Conservation (phyloP, 2,113 vertebrate species). For the Piprites chloris region DNA sequence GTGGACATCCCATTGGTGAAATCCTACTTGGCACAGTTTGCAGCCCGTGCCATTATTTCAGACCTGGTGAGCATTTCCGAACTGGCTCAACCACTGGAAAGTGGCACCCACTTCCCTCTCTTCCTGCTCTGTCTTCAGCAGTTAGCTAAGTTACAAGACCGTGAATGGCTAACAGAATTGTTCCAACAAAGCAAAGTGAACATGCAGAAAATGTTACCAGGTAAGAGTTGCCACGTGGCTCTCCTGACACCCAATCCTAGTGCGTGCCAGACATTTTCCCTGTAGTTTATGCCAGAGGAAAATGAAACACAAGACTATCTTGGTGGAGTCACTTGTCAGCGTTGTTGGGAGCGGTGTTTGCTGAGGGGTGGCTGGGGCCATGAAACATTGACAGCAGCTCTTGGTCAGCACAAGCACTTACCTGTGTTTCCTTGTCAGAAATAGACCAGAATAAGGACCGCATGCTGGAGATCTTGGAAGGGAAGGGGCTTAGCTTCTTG, state of each 20-base stretch:
- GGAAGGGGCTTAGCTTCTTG: constrained; percentile 96
- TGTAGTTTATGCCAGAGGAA: not conserved
- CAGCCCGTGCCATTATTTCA: constrained; percentile 91
- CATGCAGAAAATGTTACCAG: constrained; percentile 99
- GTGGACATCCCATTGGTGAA: constrained; percentile 95
- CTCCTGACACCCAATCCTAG: not conserved
- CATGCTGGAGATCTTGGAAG: constrained; percentile 98
- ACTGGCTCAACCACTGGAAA: constrained; percentile 95
- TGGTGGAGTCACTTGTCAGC: fast-evolving
- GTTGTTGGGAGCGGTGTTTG: not conserved
- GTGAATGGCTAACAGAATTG: constrained; percentile 94
- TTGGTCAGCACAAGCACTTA: not conserved
- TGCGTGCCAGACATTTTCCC: not conserved
- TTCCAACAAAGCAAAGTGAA: constrained; percentile 99
- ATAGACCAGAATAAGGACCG: constrained; percentile 99
- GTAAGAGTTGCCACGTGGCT: constrained; percentile 64
- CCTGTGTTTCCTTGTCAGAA: constrained; percentile 67
- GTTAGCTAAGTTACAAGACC: constrained; percentile 91
- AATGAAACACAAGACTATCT: fast-evolving
- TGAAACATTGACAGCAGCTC: fast-evolving
- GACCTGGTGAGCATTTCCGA: constrained; percentile 96
- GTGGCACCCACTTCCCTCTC: constrained; percentile 96
- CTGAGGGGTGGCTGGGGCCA: not conserved
- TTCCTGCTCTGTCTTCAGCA: constrained; percentile 99
- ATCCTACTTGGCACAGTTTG: constrained; percentile 97